A percentile compares a stretch with the other conserved stretches of the same genome.
phyloP scores from a whole-genome alignment of 64 coral and sea anemone species.

The Dendronephthya gigantea region DNA sequence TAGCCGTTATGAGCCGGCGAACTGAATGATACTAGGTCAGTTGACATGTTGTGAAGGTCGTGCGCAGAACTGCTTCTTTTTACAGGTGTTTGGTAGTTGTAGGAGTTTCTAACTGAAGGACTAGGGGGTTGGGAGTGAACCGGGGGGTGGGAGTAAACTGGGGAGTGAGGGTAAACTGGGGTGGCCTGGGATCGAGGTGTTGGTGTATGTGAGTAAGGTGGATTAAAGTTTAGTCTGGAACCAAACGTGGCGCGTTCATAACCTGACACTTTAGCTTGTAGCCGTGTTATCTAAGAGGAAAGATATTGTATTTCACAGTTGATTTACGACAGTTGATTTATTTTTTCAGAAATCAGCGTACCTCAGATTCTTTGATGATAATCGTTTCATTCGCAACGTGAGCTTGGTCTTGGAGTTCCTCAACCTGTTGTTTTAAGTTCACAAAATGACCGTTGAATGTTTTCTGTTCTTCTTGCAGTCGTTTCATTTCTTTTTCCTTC shows the following conservation, averaged over 20 bases:
- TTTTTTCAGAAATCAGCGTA: too few relatives aligned
- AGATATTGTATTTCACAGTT: neutral
- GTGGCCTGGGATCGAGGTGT: neutral
- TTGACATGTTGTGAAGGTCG: neutral
- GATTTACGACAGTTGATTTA: neutral
- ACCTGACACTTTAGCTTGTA: conserved; percentile 89
- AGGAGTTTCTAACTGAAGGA: neutral
- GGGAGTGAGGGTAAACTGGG: neutral
- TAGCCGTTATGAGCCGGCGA: neutral
- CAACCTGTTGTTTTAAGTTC: conserved; percentile 47
- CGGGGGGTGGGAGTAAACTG: too few relatives aligned
- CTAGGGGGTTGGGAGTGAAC: neutral
- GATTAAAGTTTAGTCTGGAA: conserved; percentile 39
- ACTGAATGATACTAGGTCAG: neutral
- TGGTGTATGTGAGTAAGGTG: neutral
- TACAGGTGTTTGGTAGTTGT: neutral
- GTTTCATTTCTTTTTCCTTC: conserved; percentile 49
- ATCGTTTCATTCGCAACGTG: conserved; percentile 60
- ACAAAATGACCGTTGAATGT: conserved; percentile 48
- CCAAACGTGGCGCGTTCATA: conserved; percentile 95
- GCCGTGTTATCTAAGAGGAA: conserved; percentile 57
- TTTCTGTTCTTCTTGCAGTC: conserved; percentile 42
- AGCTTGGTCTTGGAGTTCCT: conserved; percentile 54
- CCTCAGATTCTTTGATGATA: conserved; percentile 97
- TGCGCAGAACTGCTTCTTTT: conserved; percentile 8